A percentile compares a stretch with the other conserved stretches of the same genome.
Conservation (phyloP, 2,113 vertebrate species). For the Macrotis lagotis region DNA sequence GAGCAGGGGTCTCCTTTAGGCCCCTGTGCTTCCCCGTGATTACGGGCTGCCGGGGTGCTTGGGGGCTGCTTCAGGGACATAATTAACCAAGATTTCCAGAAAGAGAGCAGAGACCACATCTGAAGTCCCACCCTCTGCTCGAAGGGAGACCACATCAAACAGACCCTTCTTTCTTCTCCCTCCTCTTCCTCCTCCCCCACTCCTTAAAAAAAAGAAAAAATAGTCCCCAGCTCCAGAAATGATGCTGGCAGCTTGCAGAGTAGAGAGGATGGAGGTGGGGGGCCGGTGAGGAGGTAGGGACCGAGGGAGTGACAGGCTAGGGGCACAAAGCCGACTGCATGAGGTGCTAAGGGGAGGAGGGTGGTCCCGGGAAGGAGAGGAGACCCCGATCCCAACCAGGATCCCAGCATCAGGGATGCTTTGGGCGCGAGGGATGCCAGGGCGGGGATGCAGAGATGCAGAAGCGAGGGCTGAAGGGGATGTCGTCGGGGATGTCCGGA, state of each 20-base stretch:
- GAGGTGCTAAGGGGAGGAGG: background rate
- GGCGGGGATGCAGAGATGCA: background rate
- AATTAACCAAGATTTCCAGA: constrained; percentile 93
- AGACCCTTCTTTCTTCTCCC: background rate
- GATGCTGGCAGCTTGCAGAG: constrained; percentile 67
- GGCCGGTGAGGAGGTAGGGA: background rate
- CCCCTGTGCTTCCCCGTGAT: background rate
- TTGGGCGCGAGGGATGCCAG: background rate
- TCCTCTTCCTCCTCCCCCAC: background rate
- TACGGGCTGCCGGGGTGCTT: constrained; percentile 77
- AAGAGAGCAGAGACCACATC: constrained; percentile 90
- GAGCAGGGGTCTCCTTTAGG: background rate
- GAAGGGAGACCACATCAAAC: constrained; percentile 90
- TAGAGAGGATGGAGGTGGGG: background rate
- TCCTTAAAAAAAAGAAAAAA: background rate
- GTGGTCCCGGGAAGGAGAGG: background rate
- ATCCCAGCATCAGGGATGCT: background rate
- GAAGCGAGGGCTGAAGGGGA: background rate
- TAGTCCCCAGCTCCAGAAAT: constrained; percentile 57
- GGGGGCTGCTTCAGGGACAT: constrained; percentile 86
- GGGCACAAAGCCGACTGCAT: background rate
- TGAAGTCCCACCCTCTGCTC: constrained; percentile 87
- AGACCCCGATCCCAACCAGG: background rate
- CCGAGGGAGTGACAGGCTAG: background rate
- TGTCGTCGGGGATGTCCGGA: background rate